A percentile compares a stretch with the other conserved stretches of the same genome.
These are phyloP conservation scores for Drosophila falleni DNA, from an alignment of 2,888 invertebrate species.

Conservation along the genomic window DNA sequence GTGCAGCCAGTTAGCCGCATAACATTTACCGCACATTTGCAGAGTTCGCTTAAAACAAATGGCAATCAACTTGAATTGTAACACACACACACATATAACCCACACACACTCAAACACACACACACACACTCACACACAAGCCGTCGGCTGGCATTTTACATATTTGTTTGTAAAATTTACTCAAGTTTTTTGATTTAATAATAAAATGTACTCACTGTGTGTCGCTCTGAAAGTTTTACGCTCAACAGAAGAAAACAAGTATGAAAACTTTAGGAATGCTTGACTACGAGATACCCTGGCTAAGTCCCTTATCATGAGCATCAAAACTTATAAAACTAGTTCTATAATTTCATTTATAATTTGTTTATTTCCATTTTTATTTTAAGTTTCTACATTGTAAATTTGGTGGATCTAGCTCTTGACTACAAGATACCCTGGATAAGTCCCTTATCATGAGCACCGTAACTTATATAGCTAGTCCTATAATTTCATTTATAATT, in stretches of 20 bases:
- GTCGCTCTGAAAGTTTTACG: constrained; percentile 14
- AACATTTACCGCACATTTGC: constrained; percentile 68
- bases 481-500: no score
- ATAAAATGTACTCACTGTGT: constrained; percentile 51
- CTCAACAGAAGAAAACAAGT: constrained; percentile 6
- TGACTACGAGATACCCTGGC: not conserved
- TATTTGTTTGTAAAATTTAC: constrained; percentile 66
- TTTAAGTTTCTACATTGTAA: no score
- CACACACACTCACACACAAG: constrained; percentile 10
- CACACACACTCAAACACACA: constrained; percentile 24
- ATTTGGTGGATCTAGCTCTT: no score
- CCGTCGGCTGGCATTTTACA: constrained; percentile 39
- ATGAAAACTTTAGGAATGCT: not conserved
- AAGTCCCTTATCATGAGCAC: not conserved
- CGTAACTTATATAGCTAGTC: no score
- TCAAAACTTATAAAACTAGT: no score
- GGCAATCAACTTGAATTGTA: constrained; percentile 79
- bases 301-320: not conserved
- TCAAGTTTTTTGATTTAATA: constrained; percentile 79
- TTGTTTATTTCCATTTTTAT: no score
- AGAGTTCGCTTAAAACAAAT: constrained; percentile 73
- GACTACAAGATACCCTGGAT: not conserved
- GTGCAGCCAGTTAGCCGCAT: constrained; percentile 72
- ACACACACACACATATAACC: constrained; percentile 37
- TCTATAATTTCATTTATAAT: no score